Percentiles rank a stretch among this genome's conserved stretches.
Evolutionary conservation across 1,140 invertebrate species (phyloP).

Genomic region (Drosophila sp.): DNA sequence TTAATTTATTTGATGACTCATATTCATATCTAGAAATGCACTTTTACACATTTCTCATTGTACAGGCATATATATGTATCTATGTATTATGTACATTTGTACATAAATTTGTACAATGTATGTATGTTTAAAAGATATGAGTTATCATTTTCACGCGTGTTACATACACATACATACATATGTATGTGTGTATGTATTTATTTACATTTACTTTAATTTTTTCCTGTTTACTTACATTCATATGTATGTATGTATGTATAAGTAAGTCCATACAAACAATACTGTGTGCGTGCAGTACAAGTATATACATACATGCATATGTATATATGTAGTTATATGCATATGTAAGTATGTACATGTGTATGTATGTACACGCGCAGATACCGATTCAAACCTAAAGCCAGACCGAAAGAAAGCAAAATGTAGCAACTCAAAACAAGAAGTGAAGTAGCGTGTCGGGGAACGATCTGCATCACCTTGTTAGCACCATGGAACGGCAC

Average conservation of each 20-base stretch:
- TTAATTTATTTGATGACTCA: too few relatives aligned
- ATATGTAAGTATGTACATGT: not conserved
- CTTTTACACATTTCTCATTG: too few relatives aligned
- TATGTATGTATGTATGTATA: not conserved
- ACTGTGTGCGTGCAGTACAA: not conserved
- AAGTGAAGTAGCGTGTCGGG: constrained; percentile 69
- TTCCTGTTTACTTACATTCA: not conserved
- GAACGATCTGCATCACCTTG: constrained; percentile 76
- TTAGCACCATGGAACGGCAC: constrained; percentile 59
- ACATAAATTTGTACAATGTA: too few relatives aligned
- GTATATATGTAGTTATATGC: not conserved
- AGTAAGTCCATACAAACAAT: not conserved
- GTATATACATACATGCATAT: constrained; percentile 9
- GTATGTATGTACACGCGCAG: constrained; percentile 2
- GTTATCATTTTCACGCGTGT: too few relatives aligned
- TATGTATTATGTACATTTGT: too few relatives aligned
- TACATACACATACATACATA: not conserved
- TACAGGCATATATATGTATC: too few relatives aligned
- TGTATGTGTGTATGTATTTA: not conserved
- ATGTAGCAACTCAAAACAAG: constrained; percentile 55
- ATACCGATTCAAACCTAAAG: constrained; percentile 16
- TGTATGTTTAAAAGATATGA: too few relatives aligned
- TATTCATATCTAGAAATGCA: too few relatives aligned
- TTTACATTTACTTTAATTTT: too few relatives aligned
- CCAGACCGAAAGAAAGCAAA: constrained; percentile 48